Conservation (phyloP, 2,797 vertebrate genomes). For the Denticeps clupeoides region DNA sequence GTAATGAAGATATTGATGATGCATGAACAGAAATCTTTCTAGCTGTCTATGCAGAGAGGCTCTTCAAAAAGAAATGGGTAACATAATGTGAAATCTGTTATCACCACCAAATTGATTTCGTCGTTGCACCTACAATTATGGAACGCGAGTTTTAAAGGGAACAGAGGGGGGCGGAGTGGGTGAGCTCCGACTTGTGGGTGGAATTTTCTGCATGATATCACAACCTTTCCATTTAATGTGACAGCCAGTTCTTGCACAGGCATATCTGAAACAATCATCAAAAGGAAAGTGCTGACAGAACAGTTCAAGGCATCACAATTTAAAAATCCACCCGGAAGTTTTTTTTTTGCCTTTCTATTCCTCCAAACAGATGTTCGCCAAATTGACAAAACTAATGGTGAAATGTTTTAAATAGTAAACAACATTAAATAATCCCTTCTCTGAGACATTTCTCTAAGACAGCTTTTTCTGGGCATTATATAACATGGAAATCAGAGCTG, state of each 20-base stretch:
- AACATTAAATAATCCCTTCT: conserved; percentile 1
- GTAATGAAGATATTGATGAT: conserved; percentile 68
- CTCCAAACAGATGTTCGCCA: not conserved
- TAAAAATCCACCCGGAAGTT: not conserved
- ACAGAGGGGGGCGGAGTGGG: conserved; percentile 19
- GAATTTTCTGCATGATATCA: conserved; percentile 1
- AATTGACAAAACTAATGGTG: not conserved
- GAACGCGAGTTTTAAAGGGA: conserved; percentile 37
- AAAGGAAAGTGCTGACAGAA: not conserved
- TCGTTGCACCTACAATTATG: conserved; percentile 48
- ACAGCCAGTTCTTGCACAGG: not conserved
- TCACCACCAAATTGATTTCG: conserved; percentile 49
- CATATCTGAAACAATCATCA: not conserved
- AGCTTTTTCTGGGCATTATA: conserved; percentile 20
- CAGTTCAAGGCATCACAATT: not conserved
- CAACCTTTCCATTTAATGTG: conserved; percentile 1
- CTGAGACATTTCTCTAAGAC: conserved; percentile 23
- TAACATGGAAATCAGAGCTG: conserved; percentile 29
- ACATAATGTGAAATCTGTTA: conserved; percentile 57
- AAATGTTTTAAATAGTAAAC: not conserved
- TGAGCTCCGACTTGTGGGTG: not conserved
- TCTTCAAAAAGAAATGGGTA: conserved; percentile 42
- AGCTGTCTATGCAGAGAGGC: conserved; percentile 33
- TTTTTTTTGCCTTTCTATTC: too few species aligned
- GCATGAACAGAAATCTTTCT: conserved; percentile 65